Conservation (phyloP, 1,140 invertebrate species). For the Drosophila setifemur region DNA sequence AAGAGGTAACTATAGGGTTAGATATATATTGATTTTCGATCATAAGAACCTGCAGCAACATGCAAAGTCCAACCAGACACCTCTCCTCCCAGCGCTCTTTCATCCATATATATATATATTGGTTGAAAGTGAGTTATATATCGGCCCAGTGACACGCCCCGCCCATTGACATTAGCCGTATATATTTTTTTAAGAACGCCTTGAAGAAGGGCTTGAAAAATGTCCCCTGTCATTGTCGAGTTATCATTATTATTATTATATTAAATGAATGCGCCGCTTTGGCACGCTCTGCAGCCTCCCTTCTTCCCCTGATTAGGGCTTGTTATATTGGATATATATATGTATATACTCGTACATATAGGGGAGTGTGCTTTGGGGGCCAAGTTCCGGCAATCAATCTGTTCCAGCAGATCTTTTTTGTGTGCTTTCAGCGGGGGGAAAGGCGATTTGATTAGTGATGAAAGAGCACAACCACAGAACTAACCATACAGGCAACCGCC, state of each 20-base stretch:
- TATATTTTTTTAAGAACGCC: neutral
- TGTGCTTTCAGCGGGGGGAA: neutral
- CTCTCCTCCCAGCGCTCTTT: neutral
- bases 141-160: constrained; percentile 34
- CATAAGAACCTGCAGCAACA: constrained; percentile 75
- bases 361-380: too few species aligned
- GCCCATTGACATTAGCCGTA: constrained; percentile 33
- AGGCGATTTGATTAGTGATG: constrained; percentile 36
- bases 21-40: constrained; percentile 74
- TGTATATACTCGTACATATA: neutral
- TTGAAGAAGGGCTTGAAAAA: constrained; percentile 20
- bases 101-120: constrained; percentile 1
- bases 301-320: constrained; percentile 5
- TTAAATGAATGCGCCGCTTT: constrained; percentile 71
- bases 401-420: neutral
- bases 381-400: constrained; percentile 31
- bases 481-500: neutral
- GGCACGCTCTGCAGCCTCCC: constrained; percentile 48
- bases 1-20: constrained; percentile 44
- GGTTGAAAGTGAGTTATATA: neutral
- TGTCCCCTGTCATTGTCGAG: constrained; percentile 59
- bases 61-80: constrained; percentile 46
- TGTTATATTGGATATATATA: neutral
- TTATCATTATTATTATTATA: constrained; percentile 63
- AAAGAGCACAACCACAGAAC: neutral